Base-by-base conservation (phyloP, 1,140 invertebrate species). In the Ylistrum balloti region DNA sequence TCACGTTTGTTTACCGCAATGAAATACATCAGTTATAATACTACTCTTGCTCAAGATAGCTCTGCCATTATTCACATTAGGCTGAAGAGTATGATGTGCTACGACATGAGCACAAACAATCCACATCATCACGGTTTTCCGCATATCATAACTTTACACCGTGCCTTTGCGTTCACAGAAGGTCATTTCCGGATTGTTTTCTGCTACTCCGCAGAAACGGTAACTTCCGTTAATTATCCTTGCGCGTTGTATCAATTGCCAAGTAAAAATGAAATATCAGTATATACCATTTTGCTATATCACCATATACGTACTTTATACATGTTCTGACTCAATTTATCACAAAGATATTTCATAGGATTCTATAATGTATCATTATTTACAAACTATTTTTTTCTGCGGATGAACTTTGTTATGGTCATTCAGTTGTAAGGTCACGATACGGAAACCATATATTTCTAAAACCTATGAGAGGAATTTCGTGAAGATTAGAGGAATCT, bases 381-480 rank as follows among this genome's bases (percentile, higher is more conserved):
- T 74, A 17, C 22, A 74, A 56, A 74, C 56, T 74, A 74, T 74
- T 2, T 74, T 74, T 74, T 74, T 0, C 56, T 28, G 56, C 56
- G 56, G 56, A 74, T 74, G 56, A 74, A 74, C 56, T 28, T 74
- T 74, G 56, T 74, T 74, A 74, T 74, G 15, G 56, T 74, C 56
- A 74, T 74, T 74, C 56, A 74, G 56, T 74, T 74, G 56, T 74
- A 74, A 74, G 56, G 56, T 74, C 56, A 74, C 56, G 56, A 74
- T 74, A 74, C 56, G 56, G 56, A 74, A 74, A 74, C 56, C 56
- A 74, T n/a, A n/a, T n/a, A n/a, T 28, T 74, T 74, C 28, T n/a
- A 22, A 74, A 74, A 74, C 56, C 28, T 74, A 74, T 74, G 56
- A 74, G 56, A n/a, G 56, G 56, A 74, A 74, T 28, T 74, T 74